A percentile compares a stretch with the other conserved stretches of the same genome.
Conservation (phyloP, 1,140 invertebrate species). For the Grapholita molesta region DNA sequence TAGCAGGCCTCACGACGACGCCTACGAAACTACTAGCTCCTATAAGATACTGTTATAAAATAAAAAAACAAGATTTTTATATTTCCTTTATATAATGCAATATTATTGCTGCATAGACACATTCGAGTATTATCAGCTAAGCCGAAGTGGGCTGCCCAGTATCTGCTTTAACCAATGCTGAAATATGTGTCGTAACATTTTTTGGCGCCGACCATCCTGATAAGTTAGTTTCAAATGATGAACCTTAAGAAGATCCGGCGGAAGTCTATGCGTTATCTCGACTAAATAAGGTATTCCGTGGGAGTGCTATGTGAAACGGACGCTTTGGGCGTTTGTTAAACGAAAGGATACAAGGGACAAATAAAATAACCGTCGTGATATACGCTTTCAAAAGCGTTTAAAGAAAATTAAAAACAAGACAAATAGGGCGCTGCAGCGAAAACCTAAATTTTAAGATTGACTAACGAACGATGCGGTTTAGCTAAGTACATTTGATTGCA, state of each 20-base stretch:
- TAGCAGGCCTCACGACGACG: slow-evolving; percentile 37
- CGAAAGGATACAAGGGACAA: slow-evolving; percentile 19
- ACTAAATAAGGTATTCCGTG: slow-evolving; percentile 42
- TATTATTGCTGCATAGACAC: too few species aligned
- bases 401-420: background rate
- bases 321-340: slow-evolving; percentile 19
- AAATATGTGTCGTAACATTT: background rate
- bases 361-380: slow-evolving; percentile 11
- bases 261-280: slow-evolving; percentile 59
- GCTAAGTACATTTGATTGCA: too few species aligned
- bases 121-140: too few species aligned
- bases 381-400: background rate
- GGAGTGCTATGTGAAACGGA: slow-evolving; percentile 54
- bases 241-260: slow-evolving; percentile 44
- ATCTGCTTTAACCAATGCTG: background rate
- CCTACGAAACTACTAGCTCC: slow-evolving; percentile 29
- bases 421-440: background rate
- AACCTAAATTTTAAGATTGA: too few species aligned
- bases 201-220: background rate
- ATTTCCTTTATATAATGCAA: too few species aligned
- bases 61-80: too few species aligned
- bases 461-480: too few species aligned
- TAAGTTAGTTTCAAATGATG: slow-evolving; percentile 11
- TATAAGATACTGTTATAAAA: slow-evolving; percentile 15
- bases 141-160: too few species aligned